phyloP scores from a whole-genome alignment of 2,888 invertebrate species.

The Eulithis testata region DNA sequence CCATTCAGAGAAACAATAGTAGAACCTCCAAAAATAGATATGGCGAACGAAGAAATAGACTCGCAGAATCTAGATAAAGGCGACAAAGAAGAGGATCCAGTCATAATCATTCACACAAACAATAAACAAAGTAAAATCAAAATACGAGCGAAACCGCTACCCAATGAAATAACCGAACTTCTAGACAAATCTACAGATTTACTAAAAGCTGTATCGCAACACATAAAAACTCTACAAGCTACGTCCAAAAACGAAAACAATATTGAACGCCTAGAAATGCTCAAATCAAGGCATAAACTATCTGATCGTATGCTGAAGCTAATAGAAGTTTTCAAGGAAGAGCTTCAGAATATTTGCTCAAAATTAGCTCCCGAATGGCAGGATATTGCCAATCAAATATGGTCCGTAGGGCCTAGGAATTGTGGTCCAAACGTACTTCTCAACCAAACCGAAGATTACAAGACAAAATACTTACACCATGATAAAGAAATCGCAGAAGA shows the following conservation, averaged over 20 bases:
- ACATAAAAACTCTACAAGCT: constrained; percentile 74
- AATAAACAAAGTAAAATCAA: constrained; percentile 89
- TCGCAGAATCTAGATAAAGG: constrained; percentile 82
- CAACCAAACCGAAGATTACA: constrained; percentile 90
- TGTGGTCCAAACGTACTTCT: constrained; percentile 96
- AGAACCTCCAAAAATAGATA: constrained; percentile 90
- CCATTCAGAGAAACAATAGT: constrained; percentile 98
- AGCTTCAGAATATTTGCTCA: constrained; percentile 85
- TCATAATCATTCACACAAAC: constrained; percentile 86
- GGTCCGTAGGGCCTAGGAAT: constrained; percentile 96
- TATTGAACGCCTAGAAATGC: constrained; percentile 53
- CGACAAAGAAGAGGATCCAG: constrained; percentile 77
- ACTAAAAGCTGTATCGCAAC: constrained; percentile 86
- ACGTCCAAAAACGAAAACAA: constrained; percentile 67
- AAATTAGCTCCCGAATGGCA: constrained; percentile 84
- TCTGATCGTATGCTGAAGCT: constrained; percentile 76
- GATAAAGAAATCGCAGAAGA: constrained; percentile 76
- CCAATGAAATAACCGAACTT: constrained; percentile 87
- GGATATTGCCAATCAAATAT: constrained; percentile 87
- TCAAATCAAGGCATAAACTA: constrained; percentile 64
- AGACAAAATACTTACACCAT: constrained; percentile 69
- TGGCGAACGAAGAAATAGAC: constrained; percentile 93
- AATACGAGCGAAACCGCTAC: constrained; percentile 91
- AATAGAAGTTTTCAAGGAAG: constrained; percentile 78
- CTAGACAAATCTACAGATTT: constrained; percentile 89